Evolutionary conservation across 2,797 vertebrate species (phyloP).

Genomic region (Megaceryle alcyon): DNA sequence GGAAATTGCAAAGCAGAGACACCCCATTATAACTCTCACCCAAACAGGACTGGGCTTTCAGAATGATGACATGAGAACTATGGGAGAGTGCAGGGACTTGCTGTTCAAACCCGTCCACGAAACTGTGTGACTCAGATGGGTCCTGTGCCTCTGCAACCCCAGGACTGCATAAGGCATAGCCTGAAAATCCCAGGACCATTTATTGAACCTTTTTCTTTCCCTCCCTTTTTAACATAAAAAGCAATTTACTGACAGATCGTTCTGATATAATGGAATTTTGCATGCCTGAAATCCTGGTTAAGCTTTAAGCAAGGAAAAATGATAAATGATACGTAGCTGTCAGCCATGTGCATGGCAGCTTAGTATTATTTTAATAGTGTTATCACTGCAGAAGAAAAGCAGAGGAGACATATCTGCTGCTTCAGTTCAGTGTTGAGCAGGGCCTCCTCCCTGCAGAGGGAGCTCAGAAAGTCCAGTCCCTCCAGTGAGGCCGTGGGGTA

Average conservation of each 20-base stretch:
- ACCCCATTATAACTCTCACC: not conserved
- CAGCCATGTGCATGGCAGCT: not conserved
- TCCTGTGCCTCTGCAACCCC: not conserved
- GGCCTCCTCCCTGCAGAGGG: not conserved
- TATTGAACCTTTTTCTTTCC: not conserved
- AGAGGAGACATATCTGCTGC: not conserved
- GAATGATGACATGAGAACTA: not conserved
- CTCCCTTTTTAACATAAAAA: constrained; percentile 18
- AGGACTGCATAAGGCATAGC: not conserved
- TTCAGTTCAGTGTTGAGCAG: not conserved
- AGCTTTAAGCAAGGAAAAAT: constrained; percentile 31
- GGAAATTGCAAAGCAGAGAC: constrained; percentile 35
- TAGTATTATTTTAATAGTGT: not conserved
- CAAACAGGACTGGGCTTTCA: not conserved
- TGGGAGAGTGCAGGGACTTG: not conserved
- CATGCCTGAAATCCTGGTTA: constrained; percentile 28
- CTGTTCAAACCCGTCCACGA: not conserved
- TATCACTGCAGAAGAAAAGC: not conserved
- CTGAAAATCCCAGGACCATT: not conserved
- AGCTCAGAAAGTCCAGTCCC: not conserved
- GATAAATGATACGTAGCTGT: not conserved
- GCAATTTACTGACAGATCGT: constrained; percentile 29
- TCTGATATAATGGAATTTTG: not conserved
- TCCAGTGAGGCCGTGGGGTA: fast-evolving
- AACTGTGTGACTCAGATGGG: not conserved